Evolutionary conservation across 2,113 vertebrate species (phyloP), one percentile per base, ranked within the genome.

Genomic region (Hipposideros armiger): DNA sequence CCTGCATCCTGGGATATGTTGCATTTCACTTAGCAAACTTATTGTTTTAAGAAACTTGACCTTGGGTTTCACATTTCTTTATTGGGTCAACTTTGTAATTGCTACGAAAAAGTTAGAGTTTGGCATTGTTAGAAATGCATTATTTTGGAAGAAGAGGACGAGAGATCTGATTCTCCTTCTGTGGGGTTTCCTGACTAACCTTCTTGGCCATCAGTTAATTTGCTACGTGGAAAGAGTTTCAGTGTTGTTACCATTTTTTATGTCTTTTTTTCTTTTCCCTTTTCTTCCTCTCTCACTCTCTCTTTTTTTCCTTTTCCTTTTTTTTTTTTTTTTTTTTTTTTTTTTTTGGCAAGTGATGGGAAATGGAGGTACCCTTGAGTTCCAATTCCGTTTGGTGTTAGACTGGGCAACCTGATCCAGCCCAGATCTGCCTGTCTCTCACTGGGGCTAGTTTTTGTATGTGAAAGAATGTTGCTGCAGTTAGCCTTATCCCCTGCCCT

Each of bases 381-480:
- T 80, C 96, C 92, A 95, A 4, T 90, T 88, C 96, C 58, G 47
- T 90, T 95, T 95, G 90, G 90, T 98, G 77, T 94, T 88, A 92
- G 97, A 88, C 85, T 74, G 92, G 95, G 96, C 96, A 97, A 78
- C 13, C 54, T 89, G 96, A 97, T 96, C 96, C 97, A 97, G 92
- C 94, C 5, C 96, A 97, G 97, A 82, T 97, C 62, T 3, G 88
- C 89, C 36, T 36, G 36, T 95, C 16, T 2, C 54, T 98, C 94
- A 67, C 20, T 82, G 93, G 97, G 88, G 96, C 96, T 97, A 78
- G 97, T 83, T 98, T 98, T 97, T 97, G 97, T 93, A 97, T 97
- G 76, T 97, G 95, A 98, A 98, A 97, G 97, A 98, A 97, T 93
- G 90, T 96, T 97, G 91, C 97, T 97, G 97, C 96, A 98, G 97